Conservation (phyloP, 2,113 vertebrate genomes). For the Tylochromis polylepis region DNA sequence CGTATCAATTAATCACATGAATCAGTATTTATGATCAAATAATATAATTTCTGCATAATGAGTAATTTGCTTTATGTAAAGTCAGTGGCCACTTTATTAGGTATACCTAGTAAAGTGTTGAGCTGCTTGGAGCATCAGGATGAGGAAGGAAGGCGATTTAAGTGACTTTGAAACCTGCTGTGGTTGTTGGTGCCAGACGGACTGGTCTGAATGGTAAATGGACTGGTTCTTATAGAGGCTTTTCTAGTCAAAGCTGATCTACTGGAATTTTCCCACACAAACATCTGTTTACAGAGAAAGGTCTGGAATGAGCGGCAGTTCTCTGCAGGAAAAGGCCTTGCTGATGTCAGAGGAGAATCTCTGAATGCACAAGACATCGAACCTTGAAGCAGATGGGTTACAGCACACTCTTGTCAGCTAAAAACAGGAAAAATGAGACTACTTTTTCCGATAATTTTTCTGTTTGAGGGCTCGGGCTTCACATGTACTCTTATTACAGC, state of each 20-base stretch:
- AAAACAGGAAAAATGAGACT: neutral
- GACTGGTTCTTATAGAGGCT: rapidly evolving
- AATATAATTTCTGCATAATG: neutral
- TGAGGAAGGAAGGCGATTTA: rapidly evolving
- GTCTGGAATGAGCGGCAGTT: neutral
- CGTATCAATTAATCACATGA: rapidly evolving
- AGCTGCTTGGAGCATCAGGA: neutral
- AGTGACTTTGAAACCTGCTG: neutral
- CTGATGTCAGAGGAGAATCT: neutral
- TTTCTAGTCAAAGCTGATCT: neutral
- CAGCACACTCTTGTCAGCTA: neutral
- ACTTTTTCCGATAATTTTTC: neutral
- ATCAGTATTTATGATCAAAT: neutral
- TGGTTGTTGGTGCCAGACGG: neutral
- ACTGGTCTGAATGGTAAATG: neutral
- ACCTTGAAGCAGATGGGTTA: neutral
- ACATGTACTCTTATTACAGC: neutral
- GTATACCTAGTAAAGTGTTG: neutral
- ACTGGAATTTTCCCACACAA: neutral
- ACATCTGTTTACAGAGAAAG: neutral
- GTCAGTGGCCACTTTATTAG: neutral
- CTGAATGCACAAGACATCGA: neutral
- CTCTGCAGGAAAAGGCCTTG: neutral
- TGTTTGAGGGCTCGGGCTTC: rapidly evolving
- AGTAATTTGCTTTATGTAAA: neutral